Base-by-base conservation (phyloP, 2,888 invertebrate species). In the Nephrotoma appendiculata region DNA sequence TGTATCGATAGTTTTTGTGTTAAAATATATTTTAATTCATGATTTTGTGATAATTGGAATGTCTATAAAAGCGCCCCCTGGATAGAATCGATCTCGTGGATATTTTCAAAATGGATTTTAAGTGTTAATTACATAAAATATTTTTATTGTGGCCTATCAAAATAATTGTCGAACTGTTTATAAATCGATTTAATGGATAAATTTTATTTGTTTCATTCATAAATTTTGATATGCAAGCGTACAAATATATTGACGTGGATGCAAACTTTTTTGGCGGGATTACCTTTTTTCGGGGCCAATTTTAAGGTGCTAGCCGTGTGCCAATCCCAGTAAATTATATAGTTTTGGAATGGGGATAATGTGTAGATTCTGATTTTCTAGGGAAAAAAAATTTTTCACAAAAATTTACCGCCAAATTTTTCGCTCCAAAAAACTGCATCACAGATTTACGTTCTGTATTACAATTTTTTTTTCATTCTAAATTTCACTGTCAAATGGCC, bases 371-470 rank as follows among this genome's bases (percentile, higher is more conserved):
- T 71, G 71, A 71, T 71, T 71, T 71, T 19, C 9, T 1, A 31
- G 1, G 19, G 71, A 31, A 71, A 31, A 71, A 71, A 84, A 42
- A 15, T n/a, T 42, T 84, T 84, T 41, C 43, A 41, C 41, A 84
- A 84, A 84, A 42, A 84, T 42, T 84, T 84, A 84, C 84, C 84
- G 84, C 84, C 84, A 84, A 84, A 84, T 84, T 84, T 84, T 84
- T 84, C 84, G 84, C 84, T 84, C 84, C 84, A 84, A 84, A 71
- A 84, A 84, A 84, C 84, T 83, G 84, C 84, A 84, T 84, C 84
- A 83, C 9, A 41, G 41, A 83, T 71, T 71, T 71, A 31, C 9
- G 4, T 31, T 71, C 31, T 31, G 71, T 71, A 71, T 71, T 71
- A 71, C 71, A 71, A 71, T 71, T 71, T 71, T 57, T 71, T 71